Percentiles rank a stretch among this genome's conserved stretches.
These are phyloP conservation scores for Aporophyla nigra DNA, from an alignment of 2,888 invertebrate species.

Conservation along the genomic window DNA sequence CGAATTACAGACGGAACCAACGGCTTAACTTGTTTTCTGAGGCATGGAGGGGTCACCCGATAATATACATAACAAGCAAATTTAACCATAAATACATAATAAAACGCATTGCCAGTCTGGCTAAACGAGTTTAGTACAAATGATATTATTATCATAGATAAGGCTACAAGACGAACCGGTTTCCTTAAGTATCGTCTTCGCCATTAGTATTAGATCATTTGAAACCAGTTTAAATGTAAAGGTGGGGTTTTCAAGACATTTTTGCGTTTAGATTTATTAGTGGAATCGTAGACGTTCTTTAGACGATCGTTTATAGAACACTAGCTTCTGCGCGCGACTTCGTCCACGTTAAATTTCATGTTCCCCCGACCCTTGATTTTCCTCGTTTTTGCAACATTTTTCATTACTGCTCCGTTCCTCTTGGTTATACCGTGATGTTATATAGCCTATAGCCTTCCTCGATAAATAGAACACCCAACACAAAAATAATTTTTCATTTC, in stretches of 20 bases:
- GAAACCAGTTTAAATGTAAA: slow-evolving; percentile 33
- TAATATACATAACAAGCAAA: background rate
- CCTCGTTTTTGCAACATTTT: no score
- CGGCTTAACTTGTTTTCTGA: no score
- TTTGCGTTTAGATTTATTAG: background rate
- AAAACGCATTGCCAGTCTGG: background rate
- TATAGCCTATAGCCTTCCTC: no score
- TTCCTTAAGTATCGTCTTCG: slow-evolving; percentile 14
- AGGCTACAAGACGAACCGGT: slow-evolving; percentile 32
- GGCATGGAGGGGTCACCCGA: no score
- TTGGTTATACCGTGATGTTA: no score
- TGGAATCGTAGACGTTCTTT: background rate
- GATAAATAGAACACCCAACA: no score
- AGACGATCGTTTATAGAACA: background rate
- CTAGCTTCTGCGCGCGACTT: no score
- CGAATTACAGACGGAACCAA: no score
- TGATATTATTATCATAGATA: slow-evolving; percentile 20
- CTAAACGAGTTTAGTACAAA: slow-evolving; percentile 18
- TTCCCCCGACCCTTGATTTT: no score
- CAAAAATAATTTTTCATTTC: no score
- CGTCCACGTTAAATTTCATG: no score
- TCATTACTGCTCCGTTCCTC: no score
- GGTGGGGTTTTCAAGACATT: background rate
- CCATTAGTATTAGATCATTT: slow-evolving; percentile 13
- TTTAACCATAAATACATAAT: background rate